phyloP scores from a whole-genome alignment of 2,113 vertebrate genomes.

The Chauna torquata region DNA sequence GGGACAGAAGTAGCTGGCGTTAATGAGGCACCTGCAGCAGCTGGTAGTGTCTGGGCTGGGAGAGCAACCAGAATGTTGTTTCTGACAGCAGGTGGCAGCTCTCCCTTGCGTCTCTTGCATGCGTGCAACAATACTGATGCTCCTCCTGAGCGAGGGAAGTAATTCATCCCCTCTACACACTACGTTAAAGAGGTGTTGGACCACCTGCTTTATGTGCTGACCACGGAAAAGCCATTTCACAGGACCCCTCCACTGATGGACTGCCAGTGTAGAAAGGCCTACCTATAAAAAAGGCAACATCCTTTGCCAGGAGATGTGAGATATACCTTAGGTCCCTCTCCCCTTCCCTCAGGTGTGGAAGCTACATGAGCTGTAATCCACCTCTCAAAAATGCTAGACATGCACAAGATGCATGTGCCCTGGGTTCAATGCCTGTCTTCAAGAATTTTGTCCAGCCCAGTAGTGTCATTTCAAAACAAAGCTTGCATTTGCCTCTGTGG shows the following conservation, averaged over 20 bases:
- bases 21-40: neutral
- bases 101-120: neutral
- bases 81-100: constrained; percentile 67
- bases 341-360: neutral
- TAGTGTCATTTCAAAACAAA: neutral
- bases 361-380: neutral
- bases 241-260: neutral
- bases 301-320: neutral
- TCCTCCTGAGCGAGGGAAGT: neutral
- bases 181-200: neutral
- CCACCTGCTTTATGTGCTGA: neutral
- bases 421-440: neutral
- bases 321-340: neutral
- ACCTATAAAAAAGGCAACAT: neutral
- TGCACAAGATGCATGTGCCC: accelerated
- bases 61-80: neutral
- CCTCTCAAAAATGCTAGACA: neutral
- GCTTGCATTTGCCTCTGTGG: neutral
- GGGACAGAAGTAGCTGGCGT: neutral
- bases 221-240: neutral
- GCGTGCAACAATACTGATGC: neutral
- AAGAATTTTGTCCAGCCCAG: neutral
- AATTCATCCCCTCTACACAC: neutral
- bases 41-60: neutral
- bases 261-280: neutral